These are phyloP conservation scores for Tupiocoris notatus DNA, from an alignment of 2,888 invertebrate genomes.

Conservation along the genomic window DNA sequence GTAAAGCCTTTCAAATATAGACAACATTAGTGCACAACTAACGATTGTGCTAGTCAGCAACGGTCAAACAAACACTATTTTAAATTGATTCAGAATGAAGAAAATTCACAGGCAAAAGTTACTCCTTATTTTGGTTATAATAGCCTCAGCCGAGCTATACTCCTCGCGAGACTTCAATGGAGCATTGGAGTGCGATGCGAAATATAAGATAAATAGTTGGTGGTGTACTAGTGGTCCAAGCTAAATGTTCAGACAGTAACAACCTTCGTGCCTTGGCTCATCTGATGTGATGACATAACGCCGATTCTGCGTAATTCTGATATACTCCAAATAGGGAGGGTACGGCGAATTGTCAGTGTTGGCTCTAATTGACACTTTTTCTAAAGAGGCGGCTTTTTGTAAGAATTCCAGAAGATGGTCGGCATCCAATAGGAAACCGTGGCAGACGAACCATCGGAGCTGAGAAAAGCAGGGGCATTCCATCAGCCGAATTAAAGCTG, in stretches of 20 bases:
- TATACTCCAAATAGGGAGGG: not conserved
- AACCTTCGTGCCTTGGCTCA: not conserved
- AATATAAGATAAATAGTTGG: no score
- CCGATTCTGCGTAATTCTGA: not conserved
- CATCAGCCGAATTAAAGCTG: slow-evolving; percentile 6
- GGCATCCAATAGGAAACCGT: slow-evolving; percentile 15
- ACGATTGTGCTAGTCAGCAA: no score
- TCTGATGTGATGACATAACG: not conserved
- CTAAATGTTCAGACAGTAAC: not conserved
- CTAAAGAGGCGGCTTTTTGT: not conserved
- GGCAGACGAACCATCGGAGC: slow-evolving; percentile 1
- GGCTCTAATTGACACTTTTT: slow-evolving; percentile 10
- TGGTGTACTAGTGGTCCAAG: no score
- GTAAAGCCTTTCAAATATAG: no score
- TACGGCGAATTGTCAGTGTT: not conserved
- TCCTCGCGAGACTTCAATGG: no score
- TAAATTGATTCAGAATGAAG: no score
- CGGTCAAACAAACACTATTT: no score
- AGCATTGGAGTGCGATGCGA: no score
- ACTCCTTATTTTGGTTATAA: no score
- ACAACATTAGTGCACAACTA: no score
- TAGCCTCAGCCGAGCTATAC: no score
- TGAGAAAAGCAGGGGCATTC: not conserved
- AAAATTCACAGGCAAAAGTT: no score
- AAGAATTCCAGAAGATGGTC: slow-evolving; percentile 10